These are phyloP conservation scores for Pterocles burchelli DNA, from an alignment of 2,113 vertebrate species.

Conservation along the genomic window DNA sequence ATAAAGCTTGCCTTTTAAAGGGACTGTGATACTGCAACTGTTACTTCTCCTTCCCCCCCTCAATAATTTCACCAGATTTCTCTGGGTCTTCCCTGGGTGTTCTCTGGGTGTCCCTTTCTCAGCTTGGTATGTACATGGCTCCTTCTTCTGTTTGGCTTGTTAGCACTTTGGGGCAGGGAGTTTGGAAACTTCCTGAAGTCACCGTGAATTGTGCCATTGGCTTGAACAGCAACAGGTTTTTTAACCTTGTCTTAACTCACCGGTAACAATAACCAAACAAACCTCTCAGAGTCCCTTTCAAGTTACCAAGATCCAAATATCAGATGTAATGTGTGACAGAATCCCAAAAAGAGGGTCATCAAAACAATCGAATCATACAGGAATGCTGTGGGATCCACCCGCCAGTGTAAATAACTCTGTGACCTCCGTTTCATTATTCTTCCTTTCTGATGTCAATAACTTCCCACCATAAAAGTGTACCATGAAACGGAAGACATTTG, in stretches of 20 bases:
- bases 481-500: conserved; percentile 44
- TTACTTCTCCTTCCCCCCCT: neutral
- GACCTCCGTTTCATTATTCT: conserved; percentile 60
- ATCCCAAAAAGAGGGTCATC: conserved; percentile 57
- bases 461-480: conserved; percentile 52
- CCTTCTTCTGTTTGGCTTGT: conserved; percentile 4
- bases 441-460: conserved; percentile 50
- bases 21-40: neutral
- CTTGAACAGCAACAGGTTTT: neutral
- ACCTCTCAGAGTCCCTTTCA: conserved; percentile 41
- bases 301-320: conserved; percentile 51
- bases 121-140: neutral
- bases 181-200: conserved; percentile 23
- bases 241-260: conserved; percentile 27
- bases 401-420: conserved; percentile 61
- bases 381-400: conserved; percentile 58
- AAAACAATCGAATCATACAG: conserved; percentile 57
- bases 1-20: neutral
- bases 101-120: neutral
- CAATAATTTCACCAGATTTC: neutral
- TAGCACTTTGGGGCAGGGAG: neutral
- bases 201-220: neutral
- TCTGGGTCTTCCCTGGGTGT: neutral
- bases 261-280: conserved; percentile 41
- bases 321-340: conserved; percentile 55